Percentiles rank a stretch among this genome's conserved stretches.
Evolutionary conservation across 1,140 invertebrate genomes (phyloP).

Genomic region (Sycophaga agraensis): DNA sequence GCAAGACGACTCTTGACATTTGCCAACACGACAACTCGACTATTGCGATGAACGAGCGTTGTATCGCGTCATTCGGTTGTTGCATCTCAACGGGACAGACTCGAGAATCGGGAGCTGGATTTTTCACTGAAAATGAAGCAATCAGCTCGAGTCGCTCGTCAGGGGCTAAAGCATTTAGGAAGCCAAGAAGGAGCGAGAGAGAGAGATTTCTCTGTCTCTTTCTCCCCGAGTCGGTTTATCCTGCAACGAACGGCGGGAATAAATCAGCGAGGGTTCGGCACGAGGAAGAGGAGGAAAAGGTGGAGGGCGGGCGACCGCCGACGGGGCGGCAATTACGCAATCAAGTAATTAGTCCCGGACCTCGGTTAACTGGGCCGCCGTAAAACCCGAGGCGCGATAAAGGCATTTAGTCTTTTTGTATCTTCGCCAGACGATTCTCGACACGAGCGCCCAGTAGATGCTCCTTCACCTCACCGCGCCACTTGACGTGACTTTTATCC

Average conservation of each 20-base stretch:
- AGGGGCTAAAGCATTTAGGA: conserved; percentile 5
- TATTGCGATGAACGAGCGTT: no score
- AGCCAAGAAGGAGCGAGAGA: neutral
- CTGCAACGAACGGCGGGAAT: conserved; percentile 30
- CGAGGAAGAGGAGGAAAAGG: conserved; percentile 32
- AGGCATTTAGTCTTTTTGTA: conserved; percentile 19
- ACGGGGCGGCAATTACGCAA: conserved; percentile 53
- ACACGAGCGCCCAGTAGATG: conserved; percentile 3
- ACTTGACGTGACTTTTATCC: neutral
- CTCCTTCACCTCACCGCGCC: neutral
- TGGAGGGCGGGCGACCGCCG: conserved; percentile 37
- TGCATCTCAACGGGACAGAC: no score
- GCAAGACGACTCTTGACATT: no score
- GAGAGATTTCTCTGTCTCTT: no score
- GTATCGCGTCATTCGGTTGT: no score
- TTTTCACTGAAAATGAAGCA: no score
- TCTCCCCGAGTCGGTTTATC: conserved; percentile 3
- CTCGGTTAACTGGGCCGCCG: conserved; percentile 45
- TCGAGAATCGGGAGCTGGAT: no score
- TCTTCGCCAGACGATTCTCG: neutral
- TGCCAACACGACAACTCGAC: no score
- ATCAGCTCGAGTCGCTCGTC: no score
- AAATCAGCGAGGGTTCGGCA: conserved; percentile 43
- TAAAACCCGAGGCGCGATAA: conserved; percentile 31
- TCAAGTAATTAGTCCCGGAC: conserved; percentile 56